Conservation (phyloP, 2,888 invertebrate genomes). For the Xestia sexstrigata region DNA sequence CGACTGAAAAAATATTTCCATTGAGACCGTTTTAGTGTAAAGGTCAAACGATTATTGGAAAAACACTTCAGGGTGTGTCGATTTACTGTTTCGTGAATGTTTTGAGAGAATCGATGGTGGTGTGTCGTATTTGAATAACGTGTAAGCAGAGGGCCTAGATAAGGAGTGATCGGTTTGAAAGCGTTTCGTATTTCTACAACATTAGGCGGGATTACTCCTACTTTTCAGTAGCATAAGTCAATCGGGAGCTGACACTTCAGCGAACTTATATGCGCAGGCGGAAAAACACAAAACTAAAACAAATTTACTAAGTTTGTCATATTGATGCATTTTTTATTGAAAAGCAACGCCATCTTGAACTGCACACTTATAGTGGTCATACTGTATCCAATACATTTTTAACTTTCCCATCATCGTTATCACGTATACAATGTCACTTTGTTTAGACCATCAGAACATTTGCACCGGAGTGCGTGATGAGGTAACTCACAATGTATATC, state of each 20-base stretch:
- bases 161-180: neutral
- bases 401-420: neutral
- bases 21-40: conserved; percentile 14
- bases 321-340: too few relatives aligned
- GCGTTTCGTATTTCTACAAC: neutral
- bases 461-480: too few relatives aligned
- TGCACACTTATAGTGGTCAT: too few relatives aligned
- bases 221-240: neutral
- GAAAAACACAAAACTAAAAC: too few relatives aligned
- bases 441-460: neutral
- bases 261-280: too few relatives aligned
- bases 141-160: neutral
- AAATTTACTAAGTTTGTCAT: too few relatives aligned
- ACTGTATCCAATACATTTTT: neutral
- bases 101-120: neutral
- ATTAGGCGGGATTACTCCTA: neutral
- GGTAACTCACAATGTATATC: neutral
- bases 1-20: conserved; percentile 44
- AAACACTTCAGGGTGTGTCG: conserved; percentile 33
- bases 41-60: conserved; percentile 33
- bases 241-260: too few relatives aligned
- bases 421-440: neutral
- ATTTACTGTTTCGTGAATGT: conserved; percentile 18
- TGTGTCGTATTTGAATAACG: neutral
- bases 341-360: too few relatives aligned